Base-by-base conservation (phyloP, 2,888 invertebrate species). In the Mythimna pallens region DNA sequence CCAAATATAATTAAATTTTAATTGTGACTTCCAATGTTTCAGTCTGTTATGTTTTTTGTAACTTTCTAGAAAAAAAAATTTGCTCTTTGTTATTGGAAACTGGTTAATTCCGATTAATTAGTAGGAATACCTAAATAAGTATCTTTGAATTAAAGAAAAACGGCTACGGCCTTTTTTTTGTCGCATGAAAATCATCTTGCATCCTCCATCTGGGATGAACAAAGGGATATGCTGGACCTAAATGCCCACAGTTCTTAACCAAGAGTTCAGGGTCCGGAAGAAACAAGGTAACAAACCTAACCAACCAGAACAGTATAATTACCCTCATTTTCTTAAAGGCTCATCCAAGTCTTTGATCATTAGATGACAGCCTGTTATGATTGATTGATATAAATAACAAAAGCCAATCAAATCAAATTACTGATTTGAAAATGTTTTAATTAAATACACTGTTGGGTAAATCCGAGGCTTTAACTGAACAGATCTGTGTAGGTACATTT, bases 1-100 rank as follows among this genome's bases (percentile, higher is more conserved):
- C 43, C 64, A 77, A 80, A 73, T 63, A 78, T 58, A 25, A 61
- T 73, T 69, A 17, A 59, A 30, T 68, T 43, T 36, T 72, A 58
- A 67, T 43, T n/a, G 9, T n/a, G 20, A 61, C 64, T 76, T 59
- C 61, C 43, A 63, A 9, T 40, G 40, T 34, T 43, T 34, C 36
- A 66, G 50, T 47, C 12, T 52, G 47, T 7, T 47, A 47, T 7
- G 17, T 47, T 47, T 47, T 43, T 14, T 2, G 5, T 7, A 17
- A 17, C 17, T 47, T 47, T 47, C 17, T 47, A 47, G 47, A 47
- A 47, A 47, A 6, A 47, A 47, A 47, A 9, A 55, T 17, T 14
- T 2, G 8, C 12, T 25, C 0, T n/a, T 10, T 3, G 22, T 64
- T 30, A 58, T 34, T 40, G 30, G 8, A 58, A n/a, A 17, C 22